A percentile compares a stretch with the other conserved stretches of the same genome.
These are phyloP conservation scores for Melanotaenia boesemani DNA, from an alignment of 2,797 vertebrate species.

Conservation along the genomic window DNA sequence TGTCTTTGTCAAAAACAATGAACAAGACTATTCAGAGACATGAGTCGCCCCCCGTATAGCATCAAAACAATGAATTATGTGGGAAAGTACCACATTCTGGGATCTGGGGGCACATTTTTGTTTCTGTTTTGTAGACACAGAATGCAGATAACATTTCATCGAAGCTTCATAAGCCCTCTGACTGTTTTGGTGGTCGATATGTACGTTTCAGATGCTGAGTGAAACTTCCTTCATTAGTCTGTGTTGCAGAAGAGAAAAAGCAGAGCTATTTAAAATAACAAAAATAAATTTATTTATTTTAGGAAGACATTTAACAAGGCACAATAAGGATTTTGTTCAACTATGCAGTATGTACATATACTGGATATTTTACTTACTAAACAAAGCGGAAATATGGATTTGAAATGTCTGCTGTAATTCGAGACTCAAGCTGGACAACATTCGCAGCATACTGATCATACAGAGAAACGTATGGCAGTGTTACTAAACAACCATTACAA, in stretches of 20 bases:
- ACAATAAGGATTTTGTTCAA: slow-evolving; percentile 65
- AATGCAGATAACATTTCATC: slow-evolving; percentile 61
- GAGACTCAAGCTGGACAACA: slow-evolving; percentile 35
- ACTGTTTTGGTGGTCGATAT: slow-evolving; percentile 15
- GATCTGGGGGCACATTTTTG: slow-evolving; percentile 59
- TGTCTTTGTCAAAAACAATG: slow-evolving; percentile 66
- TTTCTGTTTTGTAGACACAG: slow-evolving; percentile 50
- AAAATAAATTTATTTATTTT: slow-evolving; percentile 74
- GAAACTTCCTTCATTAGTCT: neutral
- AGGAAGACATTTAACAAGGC: slow-evolving; percentile 78
- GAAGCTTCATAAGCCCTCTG: slow-evolving; percentile 24
- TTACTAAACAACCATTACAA: slow-evolving; percentile 51
- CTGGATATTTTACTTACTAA: slow-evolving; percentile 37
- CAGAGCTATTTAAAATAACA: slow-evolving; percentile 30
- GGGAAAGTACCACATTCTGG: slow-evolving; percentile 70
- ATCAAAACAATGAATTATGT: slow-evolving; percentile 60
- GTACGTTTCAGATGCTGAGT: neutral
- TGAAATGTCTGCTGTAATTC: slow-evolving; percentile 22
- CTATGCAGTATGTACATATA: slow-evolving; percentile 53
- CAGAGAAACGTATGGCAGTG: slow-evolving; percentile 46
- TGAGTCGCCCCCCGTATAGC: slow-evolving; percentile 20
- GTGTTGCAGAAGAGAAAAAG: neutral
- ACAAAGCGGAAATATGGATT: slow-evolving; percentile 34
- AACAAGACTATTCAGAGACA: slow-evolving; percentile 55
- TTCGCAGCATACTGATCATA: slow-evolving; percentile 44